phyloP scores from a whole-genome alignment of 2,113 vertebrate species.

The Panthera tigris region DNA sequence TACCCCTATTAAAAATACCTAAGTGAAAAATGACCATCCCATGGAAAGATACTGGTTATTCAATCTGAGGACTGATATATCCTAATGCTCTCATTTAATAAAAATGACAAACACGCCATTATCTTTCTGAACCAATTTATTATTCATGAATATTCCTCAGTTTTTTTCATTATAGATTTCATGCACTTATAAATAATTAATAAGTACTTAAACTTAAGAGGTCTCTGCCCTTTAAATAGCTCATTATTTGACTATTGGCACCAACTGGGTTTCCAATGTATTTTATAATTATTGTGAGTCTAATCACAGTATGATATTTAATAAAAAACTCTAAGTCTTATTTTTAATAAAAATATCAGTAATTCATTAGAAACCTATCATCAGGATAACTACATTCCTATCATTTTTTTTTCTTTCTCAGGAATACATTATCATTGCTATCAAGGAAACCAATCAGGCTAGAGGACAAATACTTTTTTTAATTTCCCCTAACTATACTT shows the following conservation, averaged over 20 bases:
- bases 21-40: not conserved
- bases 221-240: not conserved
- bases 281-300: not conserved
- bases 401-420: constrained; percentile 76
- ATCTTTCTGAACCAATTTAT: not conserved
- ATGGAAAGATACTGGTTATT: not conserved
- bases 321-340: constrained; percentile 14
- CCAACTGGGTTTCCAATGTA: not conserved
- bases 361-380: constrained; percentile 73
- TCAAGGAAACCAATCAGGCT: constrained; percentile 79
- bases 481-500: constrained; percentile 55
- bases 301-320: constrained; percentile 27
- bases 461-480: constrained; percentile 57
- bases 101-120: not conserved
- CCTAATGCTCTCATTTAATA: not conserved
- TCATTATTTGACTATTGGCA: not conserved
- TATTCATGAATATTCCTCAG: not conserved
- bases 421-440: constrained; percentile 70
- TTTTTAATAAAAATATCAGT: constrained; percentile 67
- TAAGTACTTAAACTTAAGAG: constrained; percentile 8
- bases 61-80: not conserved
- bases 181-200: constrained; percentile 19
- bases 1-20: not conserved
- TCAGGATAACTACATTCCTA: constrained; percentile 64
- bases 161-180: not conserved